Conservation (phyloP, 1,140 invertebrate species). For the Sitophilus oryzae region DNA sequence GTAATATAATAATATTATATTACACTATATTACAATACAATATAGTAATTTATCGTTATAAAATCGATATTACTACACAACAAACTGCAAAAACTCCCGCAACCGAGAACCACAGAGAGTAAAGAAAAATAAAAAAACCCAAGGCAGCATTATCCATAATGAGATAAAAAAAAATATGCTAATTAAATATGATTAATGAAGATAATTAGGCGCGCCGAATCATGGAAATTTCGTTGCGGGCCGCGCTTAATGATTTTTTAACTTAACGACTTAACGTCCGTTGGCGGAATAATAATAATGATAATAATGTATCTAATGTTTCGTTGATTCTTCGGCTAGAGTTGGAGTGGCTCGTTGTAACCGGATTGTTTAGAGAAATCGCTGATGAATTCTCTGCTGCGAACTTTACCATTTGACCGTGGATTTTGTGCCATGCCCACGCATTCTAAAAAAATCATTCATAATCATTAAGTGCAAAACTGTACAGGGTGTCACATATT, state of each 20-base stretch:
- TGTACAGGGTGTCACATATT: too few relatives aligned
- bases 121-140: conserved; percentile 5
- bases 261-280: conserved; percentile 15
- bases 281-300: conserved; percentile 17
- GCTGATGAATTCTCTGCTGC: too few relatives aligned
- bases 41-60: neutral
- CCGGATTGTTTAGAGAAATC: too few relatives aligned
- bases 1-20: neutral
- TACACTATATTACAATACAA: neutral
- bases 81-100: neutral
- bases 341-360: too few relatives aligned
- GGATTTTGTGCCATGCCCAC: too few relatives aligned
- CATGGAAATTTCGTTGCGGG: conserved; percentile 18
- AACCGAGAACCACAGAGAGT: neutral
- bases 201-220: conserved; percentile 22
- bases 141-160: conserved; percentile 7
- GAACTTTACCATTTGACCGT: too few relatives aligned
- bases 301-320: too few relatives aligned
- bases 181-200: conserved; percentile 28
- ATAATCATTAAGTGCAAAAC: too few relatives aligned
- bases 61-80: too few relatives aligned
- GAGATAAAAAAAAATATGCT: conserved; percentile 22
- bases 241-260: conserved; percentile 22
- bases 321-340: too few relatives aligned
- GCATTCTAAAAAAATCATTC: too few relatives aligned